Percentiles rank a stretch among this genome's conserved stretches.
phyloP scores from a whole-genome alignment of 2,888 invertebrate species.

The Drosophila austrosaltans region DNA sequence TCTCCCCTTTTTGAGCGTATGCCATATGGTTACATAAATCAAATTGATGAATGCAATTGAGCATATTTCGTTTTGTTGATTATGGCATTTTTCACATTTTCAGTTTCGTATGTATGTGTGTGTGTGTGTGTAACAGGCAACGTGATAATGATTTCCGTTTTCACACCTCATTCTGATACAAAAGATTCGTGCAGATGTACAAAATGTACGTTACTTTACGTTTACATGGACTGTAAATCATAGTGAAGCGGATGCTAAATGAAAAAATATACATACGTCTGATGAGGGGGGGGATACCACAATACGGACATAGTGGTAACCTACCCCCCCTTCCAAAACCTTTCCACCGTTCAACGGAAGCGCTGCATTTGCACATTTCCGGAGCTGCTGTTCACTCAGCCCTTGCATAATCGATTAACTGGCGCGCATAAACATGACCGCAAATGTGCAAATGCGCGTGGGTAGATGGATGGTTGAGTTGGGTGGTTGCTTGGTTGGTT shows the following conservation, averaged over 20 bases:
- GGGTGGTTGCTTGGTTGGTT: conserved; percentile 1
- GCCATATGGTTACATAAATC: not conserved
- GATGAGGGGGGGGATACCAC: not conserved
- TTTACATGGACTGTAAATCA: conserved; percentile 47
- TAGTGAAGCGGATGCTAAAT: conserved; percentile 46
- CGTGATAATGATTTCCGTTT: conserved; percentile 69
- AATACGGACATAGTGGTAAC: conserved; percentile 4
- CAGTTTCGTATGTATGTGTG: conserved; percentile 27
- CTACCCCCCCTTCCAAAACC: conserved; percentile 3
- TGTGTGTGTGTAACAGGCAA: conserved; percentile 24
- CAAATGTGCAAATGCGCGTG: conserved; percentile 68
- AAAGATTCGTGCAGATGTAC: conserved; percentile 4
- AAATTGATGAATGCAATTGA: conserved; percentile 7
- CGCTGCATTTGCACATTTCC: conserved; percentile 73
- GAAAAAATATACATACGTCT: conserved; percentile 35
- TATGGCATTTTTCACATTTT: not conserved
- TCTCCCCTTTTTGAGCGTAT: not conserved
- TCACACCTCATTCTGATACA: conserved; percentile 58
- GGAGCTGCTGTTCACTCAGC: conserved; percentile 69
- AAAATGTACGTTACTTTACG: not conserved
- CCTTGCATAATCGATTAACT: conserved; percentile 75
- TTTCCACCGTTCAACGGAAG: conserved; percentile 46
- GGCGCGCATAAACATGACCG: conserved; percentile 72
- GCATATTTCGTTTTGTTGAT: conserved; percentile 4
- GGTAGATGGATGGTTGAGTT: conserved; percentile 6